Evolutionary conservation across 2,113 vertebrate genomes (phyloP), one percentile per base, ranked within the genome.

Genomic region (Perca flavescens): DNA sequence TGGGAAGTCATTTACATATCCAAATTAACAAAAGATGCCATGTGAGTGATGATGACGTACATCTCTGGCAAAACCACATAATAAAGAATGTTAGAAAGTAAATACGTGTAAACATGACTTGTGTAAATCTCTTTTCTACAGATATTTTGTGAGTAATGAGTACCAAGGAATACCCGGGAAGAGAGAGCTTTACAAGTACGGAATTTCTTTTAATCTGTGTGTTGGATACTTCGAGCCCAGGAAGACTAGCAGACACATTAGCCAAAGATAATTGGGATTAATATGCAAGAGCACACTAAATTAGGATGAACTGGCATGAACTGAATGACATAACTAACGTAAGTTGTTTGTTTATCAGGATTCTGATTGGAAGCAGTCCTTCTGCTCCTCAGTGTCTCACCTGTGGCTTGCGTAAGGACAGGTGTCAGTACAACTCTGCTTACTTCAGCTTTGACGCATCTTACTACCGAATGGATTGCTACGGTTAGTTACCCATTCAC

Each of bases 1-100:
- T 99, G 98, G 98, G 98, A 99, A 88, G 98, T 97, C 90, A 97
- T 97, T 93, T 96, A 96, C 93, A 98, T 99, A 94, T 96, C 96
- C 89, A 97, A 96, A 95, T 93, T 98, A 92, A 98, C 97, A 74
- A 96, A 95, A 92, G 95, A 97, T 90, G 96, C 97, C 86, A 96
- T 99, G 98, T 99, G 95, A 79, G 96, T 93, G 63, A 79, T 31
- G 28, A 66, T 34, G 43, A 6, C 4, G 6, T 10, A 17, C 3
- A 5, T 53, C 53, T 3, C 3, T 34, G 0, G 5, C 2, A 6
- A 78, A 65, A 61, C 4, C 25, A 5, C 15, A 63, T 46, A 8
- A 28, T 17, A 14, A 82, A 73, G 16, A 28, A 5, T 28, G 36
- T 49, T 17, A 36, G 2, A 46, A 25, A 64, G 34, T 43, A 10